phyloP scores from a whole-genome alignment of 2,797 vertebrate genomes.

The Galago senegalensis region DNA sequence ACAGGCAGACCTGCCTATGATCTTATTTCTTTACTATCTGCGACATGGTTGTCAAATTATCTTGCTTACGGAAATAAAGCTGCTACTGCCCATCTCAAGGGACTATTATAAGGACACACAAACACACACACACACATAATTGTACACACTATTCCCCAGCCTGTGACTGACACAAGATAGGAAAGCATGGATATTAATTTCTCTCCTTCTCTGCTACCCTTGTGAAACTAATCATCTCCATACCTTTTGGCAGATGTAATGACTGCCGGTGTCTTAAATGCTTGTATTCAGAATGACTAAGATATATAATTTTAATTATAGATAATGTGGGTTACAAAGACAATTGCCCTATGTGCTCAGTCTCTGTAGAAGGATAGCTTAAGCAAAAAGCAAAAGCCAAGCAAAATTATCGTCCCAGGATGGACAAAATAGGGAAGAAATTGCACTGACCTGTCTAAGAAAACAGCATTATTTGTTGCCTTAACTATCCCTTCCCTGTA shows the following conservation, averaged over 20 bases:
- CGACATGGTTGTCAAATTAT: background rate
- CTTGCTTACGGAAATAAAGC: background rate
- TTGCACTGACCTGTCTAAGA: background rate
- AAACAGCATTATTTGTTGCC: background rate
- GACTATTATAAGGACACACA: background rate
- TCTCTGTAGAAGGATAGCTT: background rate
- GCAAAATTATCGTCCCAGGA: background rate
- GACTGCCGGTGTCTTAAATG: background rate
- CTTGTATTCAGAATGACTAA: background rate
- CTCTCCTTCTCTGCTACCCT: background rate
- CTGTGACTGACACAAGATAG: background rate
- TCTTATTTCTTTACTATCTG: background rate
- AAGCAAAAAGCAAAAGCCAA: background rate
- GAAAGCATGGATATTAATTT: background rate
- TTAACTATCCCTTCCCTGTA: background rate
- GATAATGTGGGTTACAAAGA: background rate
- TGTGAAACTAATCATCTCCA: background rate
- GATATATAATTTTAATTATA: background rate
- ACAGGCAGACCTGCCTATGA: background rate
- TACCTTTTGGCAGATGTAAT: background rate
- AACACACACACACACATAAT: background rate
- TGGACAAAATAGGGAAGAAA: background rate
- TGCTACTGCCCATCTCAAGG: background rate
- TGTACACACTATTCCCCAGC: background rate
- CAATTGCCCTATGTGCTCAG: background rate